Evolutionary conservation across 2,113 vertebrate genomes (phyloP).

Genomic region (Marmota flaviventris): DNA sequence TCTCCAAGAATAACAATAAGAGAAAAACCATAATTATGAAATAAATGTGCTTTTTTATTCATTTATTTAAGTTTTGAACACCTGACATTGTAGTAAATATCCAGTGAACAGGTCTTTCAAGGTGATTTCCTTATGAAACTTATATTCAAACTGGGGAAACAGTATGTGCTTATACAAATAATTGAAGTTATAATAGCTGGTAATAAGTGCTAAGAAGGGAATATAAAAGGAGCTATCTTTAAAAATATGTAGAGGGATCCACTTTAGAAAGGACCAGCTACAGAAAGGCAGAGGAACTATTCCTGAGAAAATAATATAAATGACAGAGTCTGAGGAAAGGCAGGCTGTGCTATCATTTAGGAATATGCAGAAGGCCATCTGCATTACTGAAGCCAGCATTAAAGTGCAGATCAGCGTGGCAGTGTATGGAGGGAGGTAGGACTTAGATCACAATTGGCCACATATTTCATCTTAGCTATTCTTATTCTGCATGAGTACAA

Average conservation of each 20-base stretch:
- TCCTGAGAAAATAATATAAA: background rate
- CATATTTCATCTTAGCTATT: background rate
- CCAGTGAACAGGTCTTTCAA: background rate
- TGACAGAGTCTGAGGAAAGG: background rate
- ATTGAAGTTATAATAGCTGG: background rate
- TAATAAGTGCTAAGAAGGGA: background rate
- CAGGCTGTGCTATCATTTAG: fast-evolving
- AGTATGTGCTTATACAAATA: background rate
- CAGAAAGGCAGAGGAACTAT: background rate
- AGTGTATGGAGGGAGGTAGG: background rate
- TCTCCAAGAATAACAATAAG: background rate
- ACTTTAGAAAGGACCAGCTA: background rate
- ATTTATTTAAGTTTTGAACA: background rate
- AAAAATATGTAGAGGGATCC: background rate
- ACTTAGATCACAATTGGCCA: background rate
- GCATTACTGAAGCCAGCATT: background rate
- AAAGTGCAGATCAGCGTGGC: background rate
- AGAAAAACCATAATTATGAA: constrained; percentile 6
- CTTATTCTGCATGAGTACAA: background rate
- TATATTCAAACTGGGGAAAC: background rate
- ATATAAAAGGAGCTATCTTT: background rate
- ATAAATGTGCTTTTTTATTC: background rate
- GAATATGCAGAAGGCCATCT: background rate
- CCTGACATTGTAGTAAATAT: background rate
- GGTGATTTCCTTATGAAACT: background rate